Conservation (phyloP, 1,140 invertebrate genomes). For the Chironomus striatipennis region DNA sequence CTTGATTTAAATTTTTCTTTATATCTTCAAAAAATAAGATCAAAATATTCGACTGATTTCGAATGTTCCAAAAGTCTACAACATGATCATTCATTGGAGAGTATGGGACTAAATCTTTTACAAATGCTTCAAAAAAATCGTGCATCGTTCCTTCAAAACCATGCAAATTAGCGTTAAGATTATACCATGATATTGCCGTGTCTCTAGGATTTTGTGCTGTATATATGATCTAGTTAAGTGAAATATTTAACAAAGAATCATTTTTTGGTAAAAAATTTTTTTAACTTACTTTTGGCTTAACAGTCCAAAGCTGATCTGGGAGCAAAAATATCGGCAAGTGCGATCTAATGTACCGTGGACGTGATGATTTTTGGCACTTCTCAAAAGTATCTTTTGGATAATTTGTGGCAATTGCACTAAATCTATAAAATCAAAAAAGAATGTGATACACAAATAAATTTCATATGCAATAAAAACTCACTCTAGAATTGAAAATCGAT, state of each 20-base stretch:
- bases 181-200: conserved; percentile 77
- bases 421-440: no score
- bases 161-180: conserved; percentile 62
- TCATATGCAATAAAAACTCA: not conserved
- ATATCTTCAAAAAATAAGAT: conserved; percentile 75
- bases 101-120: conserved; percentile 53
- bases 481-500: conserved; percentile 33
- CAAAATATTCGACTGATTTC: conserved; percentile 46
- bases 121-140: conserved; percentile 64
- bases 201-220: conserved; percentile 84
- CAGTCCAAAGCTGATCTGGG: conserved; percentile 24
- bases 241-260: no score
- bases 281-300: conserved; percentile 25
- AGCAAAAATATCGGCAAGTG: conserved; percentile 23
- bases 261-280: no score
- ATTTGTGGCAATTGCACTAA: not conserved
- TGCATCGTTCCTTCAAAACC: conserved; percentile 57
- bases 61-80: conserved; percentile 53
- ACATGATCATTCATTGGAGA: conserved; percentile 58
- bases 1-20: conserved; percentile 53
- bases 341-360: conserved; percentile 22
- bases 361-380: not conserved
- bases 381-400: not conserved
- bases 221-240: conserved; percentile 56
- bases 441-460: no score